Base-by-base conservation (phyloP, 1,140 invertebrate genomes). In the Rhyacophila brunnea region DNA sequence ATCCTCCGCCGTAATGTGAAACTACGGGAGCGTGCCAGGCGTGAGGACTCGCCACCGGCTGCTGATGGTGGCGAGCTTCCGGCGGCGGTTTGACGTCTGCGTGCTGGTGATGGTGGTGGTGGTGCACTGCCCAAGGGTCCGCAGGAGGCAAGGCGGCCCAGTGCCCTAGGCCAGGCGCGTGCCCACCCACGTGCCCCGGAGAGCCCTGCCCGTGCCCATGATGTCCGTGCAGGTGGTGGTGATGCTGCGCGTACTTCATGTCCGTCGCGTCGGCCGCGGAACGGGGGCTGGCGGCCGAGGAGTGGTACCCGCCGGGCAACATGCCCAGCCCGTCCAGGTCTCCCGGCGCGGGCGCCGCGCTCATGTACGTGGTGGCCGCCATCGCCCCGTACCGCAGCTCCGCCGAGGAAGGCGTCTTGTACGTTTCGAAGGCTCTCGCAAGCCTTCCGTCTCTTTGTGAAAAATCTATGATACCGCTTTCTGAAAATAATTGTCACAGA, bases 231-330 rank as follows among this genome's bases (percentile, higher is more conserved):
- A 87, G 83, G 68, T 90, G 89, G 73, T 90, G 89, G 72, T 91
- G 89, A 44, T 84, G 83, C 58, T 86, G 84, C 53, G 91, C 87
- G 77, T 96, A 96, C 78, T 96, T 96, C 91, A 96, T 94, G 74
- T 96, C 93, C 67, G 86, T 87, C 66, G 88, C 87, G 80, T 90
- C 85, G 70, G 88, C 84, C 68, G 85, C 85, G 66, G 86, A 88
- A 67, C 89, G 83, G 71, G 89, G 88, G 78, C 89, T 91, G 70
- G 84, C 83, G 68, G 85, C 85, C 54, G 84, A 83, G 44, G 81
- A 76, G 72, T 87, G 84, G 70, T 90, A 89, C 67, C 85, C 85
- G 68, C 86, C 87, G 77, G 86, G 85, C 68, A 85, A 74, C 82
- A 85, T 84, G 78, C 89, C 84, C 67, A 86, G 80, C 65, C 81